Evolutionary conservation across 2,797 vertebrate species (phyloP).

Genomic region (Myotis pilosus): DNA sequence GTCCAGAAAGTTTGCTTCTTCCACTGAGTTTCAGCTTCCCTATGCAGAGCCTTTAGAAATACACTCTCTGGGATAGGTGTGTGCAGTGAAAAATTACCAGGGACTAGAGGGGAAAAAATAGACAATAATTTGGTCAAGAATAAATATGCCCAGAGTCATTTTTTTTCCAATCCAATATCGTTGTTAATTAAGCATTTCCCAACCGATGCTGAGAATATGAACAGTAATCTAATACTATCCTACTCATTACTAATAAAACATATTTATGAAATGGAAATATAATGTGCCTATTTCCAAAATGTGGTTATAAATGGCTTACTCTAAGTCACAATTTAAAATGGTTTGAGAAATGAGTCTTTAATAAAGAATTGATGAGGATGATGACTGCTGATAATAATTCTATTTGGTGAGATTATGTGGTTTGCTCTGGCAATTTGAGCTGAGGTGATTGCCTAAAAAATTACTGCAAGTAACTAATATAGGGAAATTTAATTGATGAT

Average conservation of each 20-base stretch:
- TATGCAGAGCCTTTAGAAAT: background rate
- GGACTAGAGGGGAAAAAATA: background rate
- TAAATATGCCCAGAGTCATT: constrained; percentile 69
- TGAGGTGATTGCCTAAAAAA: constrained; percentile 70
- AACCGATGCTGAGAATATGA: constrained; percentile 65
- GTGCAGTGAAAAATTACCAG: constrained; percentile 49
- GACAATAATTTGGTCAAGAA: constrained; percentile 69
- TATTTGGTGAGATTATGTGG: constrained; percentile 71
- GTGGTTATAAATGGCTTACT: constrained; percentile 75
- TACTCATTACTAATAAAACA: constrained; percentile 74
- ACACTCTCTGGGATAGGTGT: background rate
- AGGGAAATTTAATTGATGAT: constrained; percentile 70
- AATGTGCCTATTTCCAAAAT: constrained; percentile 74
- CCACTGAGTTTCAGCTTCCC: background rate
- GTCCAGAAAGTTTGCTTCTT: background rate
- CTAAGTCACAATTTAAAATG: constrained; percentile 65
- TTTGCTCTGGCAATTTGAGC: constrained; percentile 66
- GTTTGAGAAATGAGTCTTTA: constrained; percentile 75
- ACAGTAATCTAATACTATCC: constrained; percentile 61
- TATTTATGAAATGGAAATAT: constrained; percentile 76
- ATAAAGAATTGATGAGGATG: constrained; percentile 72
- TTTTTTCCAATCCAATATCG: constrained; percentile 64
- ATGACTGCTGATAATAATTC: constrained; percentile 69
- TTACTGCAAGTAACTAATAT: constrained; percentile 66
- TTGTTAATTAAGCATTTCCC: constrained; percentile 75